Percentiles rank a stretch among this genome's conserved stretches.
Evolutionary conservation across 2,797 vertebrate species (phyloP).

Genomic region (Sus cebifrons): DNA sequence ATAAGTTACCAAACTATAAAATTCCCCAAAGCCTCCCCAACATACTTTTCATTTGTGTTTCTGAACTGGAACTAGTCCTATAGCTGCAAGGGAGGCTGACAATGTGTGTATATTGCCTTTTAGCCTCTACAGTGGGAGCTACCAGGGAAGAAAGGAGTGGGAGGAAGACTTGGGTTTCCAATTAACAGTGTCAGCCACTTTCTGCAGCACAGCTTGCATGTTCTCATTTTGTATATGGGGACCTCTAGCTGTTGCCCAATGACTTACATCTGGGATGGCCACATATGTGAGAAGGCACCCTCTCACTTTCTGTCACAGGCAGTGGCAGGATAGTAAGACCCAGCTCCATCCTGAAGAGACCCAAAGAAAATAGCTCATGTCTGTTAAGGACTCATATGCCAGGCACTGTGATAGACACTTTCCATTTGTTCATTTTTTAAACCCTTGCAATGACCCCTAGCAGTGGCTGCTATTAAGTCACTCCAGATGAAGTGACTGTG

Average conservation of each 20-base stretch:
- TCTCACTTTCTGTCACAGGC: not conserved
- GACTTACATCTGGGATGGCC: not conserved
- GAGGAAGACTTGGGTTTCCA: not conserved
- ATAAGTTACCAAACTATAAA: not conserved
- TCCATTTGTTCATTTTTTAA: not conserved
- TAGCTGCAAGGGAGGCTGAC: conserved; percentile 64
- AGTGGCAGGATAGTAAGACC: not conserved
- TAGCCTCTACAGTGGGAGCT: not conserved
- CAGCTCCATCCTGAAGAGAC: not conserved
- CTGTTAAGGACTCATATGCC: not conserved
- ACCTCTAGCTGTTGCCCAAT: not conserved
- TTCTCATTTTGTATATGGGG: not conserved
- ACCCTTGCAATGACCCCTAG: not conserved
- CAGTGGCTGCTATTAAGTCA: not conserved
- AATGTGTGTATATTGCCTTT: too few species aligned
- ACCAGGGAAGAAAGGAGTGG: not conserved
- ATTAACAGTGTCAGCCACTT: not conserved
- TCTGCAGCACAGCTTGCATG: not conserved
- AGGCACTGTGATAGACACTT: not conserved
- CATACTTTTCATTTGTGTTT: not conserved
- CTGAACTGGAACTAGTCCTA: not conserved
- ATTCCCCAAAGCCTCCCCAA: not conserved
- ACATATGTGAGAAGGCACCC: not conserved
- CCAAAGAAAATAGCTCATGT: not conserved
- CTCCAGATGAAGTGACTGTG: not conserved